Base-by-base conservation (phyloP, 2,113 vertebrate genomes). In the Onychorhynchus coronatus region DNA sequence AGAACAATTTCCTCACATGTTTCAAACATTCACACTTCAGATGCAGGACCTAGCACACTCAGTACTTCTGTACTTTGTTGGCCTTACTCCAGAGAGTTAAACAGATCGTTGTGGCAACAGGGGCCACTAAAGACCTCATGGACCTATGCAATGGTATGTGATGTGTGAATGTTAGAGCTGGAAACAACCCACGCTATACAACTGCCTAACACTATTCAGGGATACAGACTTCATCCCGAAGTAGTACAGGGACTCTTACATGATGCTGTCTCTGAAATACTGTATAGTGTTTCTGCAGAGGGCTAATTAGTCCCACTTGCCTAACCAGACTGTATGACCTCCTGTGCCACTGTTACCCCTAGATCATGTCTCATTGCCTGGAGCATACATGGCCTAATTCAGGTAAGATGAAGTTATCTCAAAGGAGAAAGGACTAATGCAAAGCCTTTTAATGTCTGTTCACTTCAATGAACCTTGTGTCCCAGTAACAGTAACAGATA, bases 341-440 rank as follows among this genome's bases (percentile, higher is more conserved):
- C 49, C 75, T 74, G 41, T 58, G 50, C 33, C 72, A 73, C 74
- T 55, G 24, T 12, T 74, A 86, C 21, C 56, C 44, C 78, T 53
- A 70, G 59, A 95, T 91, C 92, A 93, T 80, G n/a, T 83, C 49
- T 66, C 76, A 46, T 77, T 91, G 88, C 88, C 79, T 93, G 72
- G 30, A 84, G 88, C 83, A 59, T 56, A 74, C 68, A 67, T 42
- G 50, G 63, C 42, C 75, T 92, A 66, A 85, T 76, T 94, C 82
- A 94, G 63, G 78, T 85, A 66, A 49, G 46, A 46, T 59, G 89
- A 78, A 53, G 2, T 50, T 66, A 33, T 58, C 85, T 80, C 88
- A 74, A 41, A 88, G 66, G 75, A 91, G n/a, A 76, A 88, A 59
- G 23, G 42, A 30, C 55, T 91, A 88, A 67, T 74, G 41, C 37